Conservation (phyloP, 2,797 vertebrate genomes). For the Phrynocephalus guinanensis region DNA sequence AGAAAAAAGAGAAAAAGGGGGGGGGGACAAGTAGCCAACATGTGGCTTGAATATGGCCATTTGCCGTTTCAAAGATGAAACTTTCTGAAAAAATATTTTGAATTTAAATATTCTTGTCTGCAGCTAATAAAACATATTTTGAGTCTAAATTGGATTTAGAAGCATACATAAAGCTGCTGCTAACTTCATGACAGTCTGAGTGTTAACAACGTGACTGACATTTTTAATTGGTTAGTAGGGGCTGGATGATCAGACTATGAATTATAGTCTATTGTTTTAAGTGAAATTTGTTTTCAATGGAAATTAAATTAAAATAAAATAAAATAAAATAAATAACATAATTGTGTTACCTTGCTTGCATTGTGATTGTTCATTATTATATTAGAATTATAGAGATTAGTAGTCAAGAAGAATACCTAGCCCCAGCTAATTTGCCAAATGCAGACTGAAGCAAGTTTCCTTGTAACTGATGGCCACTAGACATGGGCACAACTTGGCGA, state of each 20-base stretch:
- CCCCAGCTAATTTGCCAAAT: no score
- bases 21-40: constrained; percentile 78
- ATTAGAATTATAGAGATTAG: background rate
- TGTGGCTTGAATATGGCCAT: constrained; percentile 77
- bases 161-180: constrained; percentile 66
- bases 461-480: no score
- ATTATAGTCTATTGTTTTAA: constrained; percentile 10
- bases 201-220: constrained; percentile 41
- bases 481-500: no score
- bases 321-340: background rate
- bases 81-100: constrained; percentile 69
- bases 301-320: background rate
- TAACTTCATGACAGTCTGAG: constrained; percentile 63
- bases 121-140: constrained; percentile 76
- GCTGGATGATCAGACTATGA: background rate
- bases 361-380: background rate
- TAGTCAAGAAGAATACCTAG: background rate
- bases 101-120: constrained; percentile 79
- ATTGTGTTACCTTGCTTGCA: background rate
- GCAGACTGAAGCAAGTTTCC: no score
- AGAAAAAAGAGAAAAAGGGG: background rate
- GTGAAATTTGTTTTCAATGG: background rate
- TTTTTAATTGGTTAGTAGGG: constrained; percentile 19
- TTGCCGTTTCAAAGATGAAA: constrained; percentile 76
- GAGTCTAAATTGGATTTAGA: constrained; percentile 73